Conservation (phyloP, 1,140 invertebrate genomes). For the Pissodes strobi region DNA sequence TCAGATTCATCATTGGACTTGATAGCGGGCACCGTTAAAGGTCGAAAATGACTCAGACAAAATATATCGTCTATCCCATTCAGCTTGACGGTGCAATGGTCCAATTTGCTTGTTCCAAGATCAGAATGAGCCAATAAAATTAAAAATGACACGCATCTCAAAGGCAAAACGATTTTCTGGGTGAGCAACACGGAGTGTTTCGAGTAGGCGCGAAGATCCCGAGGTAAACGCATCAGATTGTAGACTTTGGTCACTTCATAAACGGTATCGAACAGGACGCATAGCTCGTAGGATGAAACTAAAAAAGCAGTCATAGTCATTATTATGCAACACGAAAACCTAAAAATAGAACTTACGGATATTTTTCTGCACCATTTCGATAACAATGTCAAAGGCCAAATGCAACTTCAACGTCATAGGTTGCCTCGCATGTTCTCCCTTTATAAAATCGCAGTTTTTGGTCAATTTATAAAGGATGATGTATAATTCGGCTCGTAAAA, state of each 20-base stretch:
- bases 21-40: too few relatives aligned
- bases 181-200: slow-evolving; percentile 26
- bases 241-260: slow-evolving; percentile 31
- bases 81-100: slow-evolving; percentile 36
- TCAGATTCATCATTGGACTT: too few relatives aligned
- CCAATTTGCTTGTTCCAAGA: slow-evolving; percentile 11
- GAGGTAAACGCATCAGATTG: slow-evolving; percentile 24
- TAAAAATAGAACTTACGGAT: slow-evolving; percentile 19
- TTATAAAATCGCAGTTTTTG: slow-evolving; percentile 16
- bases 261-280: slow-evolving; percentile 33
- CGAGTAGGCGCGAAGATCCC: slow-evolving; percentile 29
- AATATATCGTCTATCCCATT: slow-evolving; percentile 39
- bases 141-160: slow-evolving; percentile 21
- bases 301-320: too few relatives aligned
- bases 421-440: slow-evolving; percentile 17
- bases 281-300: slow-evolving; percentile 17
- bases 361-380: slow-evolving; percentile 4
- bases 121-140: slow-evolving; percentile 32
- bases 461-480: slow-evolving; percentile 33
- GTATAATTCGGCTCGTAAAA: slow-evolving; percentile 12
- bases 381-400: slow-evolving; percentile 14
- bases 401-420: slow-evolving; percentile 30
- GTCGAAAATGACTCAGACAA: background rate
- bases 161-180: slow-evolving; percentile 32
- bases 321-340: too few relatives aligned